A percentile compares a stretch with the other conserved stretches of the same genome.
These are phyloP conservation scores for Nymphalis polychloros DNA, from an alignment of 2,888 invertebrate genomes.

Conservation along the genomic window DNA sequence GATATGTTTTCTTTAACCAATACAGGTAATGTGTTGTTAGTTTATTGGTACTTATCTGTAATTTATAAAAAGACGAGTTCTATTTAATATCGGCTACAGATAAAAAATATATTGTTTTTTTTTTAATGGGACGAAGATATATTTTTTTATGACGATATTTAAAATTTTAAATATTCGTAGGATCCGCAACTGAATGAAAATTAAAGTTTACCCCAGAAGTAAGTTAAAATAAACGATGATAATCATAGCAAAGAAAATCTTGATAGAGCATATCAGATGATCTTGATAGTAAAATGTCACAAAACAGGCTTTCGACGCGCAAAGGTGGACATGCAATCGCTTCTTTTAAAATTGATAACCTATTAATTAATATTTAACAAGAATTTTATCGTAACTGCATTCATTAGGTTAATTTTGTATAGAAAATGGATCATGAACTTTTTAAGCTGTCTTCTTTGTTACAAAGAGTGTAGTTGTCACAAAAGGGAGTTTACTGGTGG, in stretches of 20 bases:
- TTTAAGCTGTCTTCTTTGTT: too few relatives aligned
- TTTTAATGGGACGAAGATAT: too few relatives aligned
- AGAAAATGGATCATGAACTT: not conserved
- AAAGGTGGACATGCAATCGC: not conserved
- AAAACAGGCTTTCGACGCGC: not conserved
- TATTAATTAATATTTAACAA: not conserved
- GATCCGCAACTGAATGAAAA: not conserved
- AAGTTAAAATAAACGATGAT: not conserved
- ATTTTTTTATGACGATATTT: too few relatives aligned
- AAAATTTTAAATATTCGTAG: too few relatives aligned
- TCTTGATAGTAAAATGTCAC: not conserved
- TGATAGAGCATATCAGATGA: not conserved
- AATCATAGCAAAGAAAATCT: not conserved
- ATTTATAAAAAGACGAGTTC: too few relatives aligned
- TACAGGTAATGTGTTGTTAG: not conserved
- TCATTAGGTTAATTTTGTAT: not conserved
- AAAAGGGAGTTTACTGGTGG: too few relatives aligned
- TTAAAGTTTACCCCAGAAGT: not conserved
- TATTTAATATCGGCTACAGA: too few relatives aligned
- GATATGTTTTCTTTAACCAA: not conserved
- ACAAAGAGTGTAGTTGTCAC: too few relatives aligned
- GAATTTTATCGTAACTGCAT: not conserved
- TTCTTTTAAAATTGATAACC: slow-evolving; percentile 1
- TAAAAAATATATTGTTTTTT: too few relatives aligned
- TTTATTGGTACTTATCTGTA: too few relatives aligned